Base-by-base conservation (phyloP, 2,797 vertebrate species). In the Cynodonichthys magdalenae region DNA sequence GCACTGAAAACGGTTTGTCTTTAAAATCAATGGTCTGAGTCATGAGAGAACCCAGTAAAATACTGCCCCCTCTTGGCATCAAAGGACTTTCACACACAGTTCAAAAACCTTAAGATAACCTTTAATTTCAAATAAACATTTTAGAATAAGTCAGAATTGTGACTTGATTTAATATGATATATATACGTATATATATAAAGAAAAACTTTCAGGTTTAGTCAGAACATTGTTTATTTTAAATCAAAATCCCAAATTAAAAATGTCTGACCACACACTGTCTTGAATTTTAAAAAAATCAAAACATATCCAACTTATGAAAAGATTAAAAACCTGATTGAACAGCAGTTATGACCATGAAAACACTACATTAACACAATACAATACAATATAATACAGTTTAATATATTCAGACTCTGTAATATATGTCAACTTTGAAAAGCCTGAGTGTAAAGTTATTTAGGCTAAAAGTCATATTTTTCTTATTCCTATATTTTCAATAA, bases 321-420 rank as follows among this genome's bases (percentile, higher is more conserved):
- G 59, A 84, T 79, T 72, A 60, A 74, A 81, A 88, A 82, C 69
- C 76, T 58, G 69, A 90, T 89, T 88, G 28, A 77, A 84, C 87
- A 90, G 89, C 89, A 92, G 86, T 83, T 82, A 87, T 83, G 85
- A 86, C 84, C 70, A 81, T 67, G 66, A 72, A 56, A 70, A 81
- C 62, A 82, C 70, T 79, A 83, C 29, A 66, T 75, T 77, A 73
- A 75, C 69, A 59, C 46, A 66, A 55, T 59, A 69, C 45, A 81
- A 75, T 62, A 74, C 36, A 80, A 90, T 66, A 77, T 69, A 83
- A 90, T 66, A 77, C 71, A 83, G 50, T 75, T 82, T 81, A 75
- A 77, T 79, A 58, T 76, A 50, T 75, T 73, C 39, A 55, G 20
- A 77, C 79, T 78, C 52, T 69, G 29, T 69, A 58, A 63, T 50